phyloP scores from a whole-genome alignment of 1,140 invertebrate genomes.

The Cotesia typhae region DNA sequence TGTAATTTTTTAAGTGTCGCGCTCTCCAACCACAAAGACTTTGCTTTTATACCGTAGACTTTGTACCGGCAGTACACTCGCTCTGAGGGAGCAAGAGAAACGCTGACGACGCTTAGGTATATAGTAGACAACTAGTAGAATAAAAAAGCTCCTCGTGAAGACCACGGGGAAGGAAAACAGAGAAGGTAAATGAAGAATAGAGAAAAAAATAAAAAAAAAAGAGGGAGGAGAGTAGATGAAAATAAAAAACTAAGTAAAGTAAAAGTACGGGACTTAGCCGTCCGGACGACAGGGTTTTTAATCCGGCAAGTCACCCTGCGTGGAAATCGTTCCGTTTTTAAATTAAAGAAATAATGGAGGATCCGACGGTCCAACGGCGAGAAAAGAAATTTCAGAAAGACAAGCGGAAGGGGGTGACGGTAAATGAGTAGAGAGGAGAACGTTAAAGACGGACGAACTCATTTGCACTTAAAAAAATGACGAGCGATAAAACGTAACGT shows the following conservation, averaged over 20 bases:
- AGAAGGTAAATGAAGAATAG: background rate
- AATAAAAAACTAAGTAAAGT: conserved; percentile 14
- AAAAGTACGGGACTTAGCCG: conserved; percentile 26
- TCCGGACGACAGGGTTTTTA: conserved; percentile 51
- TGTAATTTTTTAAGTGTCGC: conserved; percentile 29
- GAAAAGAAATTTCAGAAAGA: conserved; percentile 33
- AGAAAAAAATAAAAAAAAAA: conserved; percentile 1
- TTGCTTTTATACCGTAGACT: conserved; percentile 6
- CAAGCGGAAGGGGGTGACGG: conserved; percentile 36
- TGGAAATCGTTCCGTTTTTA: conserved; percentile 58
- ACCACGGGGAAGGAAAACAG: background rate
- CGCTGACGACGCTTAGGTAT: conserved; percentile 14
- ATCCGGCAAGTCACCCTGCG: conserved; percentile 52
- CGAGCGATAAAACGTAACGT: conserved; percentile 60
- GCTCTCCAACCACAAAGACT: too few species aligned
- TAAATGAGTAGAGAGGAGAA: conserved; percentile 20
- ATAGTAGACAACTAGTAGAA: too few species aligned
- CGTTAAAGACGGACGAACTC: conserved; percentile 49
- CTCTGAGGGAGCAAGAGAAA: background rate
- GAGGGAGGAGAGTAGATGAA: background rate
- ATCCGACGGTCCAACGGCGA: conserved; percentile 37
- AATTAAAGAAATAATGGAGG: conserved; percentile 60
- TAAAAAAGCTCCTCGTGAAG: conserved; percentile 22
- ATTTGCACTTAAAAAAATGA: conserved; percentile 67
- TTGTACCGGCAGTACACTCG: background rate